Evolutionary conservation across 2,113 vertebrate species (phyloP).

Genomic region (Phyllostomus hastatus): DNA sequence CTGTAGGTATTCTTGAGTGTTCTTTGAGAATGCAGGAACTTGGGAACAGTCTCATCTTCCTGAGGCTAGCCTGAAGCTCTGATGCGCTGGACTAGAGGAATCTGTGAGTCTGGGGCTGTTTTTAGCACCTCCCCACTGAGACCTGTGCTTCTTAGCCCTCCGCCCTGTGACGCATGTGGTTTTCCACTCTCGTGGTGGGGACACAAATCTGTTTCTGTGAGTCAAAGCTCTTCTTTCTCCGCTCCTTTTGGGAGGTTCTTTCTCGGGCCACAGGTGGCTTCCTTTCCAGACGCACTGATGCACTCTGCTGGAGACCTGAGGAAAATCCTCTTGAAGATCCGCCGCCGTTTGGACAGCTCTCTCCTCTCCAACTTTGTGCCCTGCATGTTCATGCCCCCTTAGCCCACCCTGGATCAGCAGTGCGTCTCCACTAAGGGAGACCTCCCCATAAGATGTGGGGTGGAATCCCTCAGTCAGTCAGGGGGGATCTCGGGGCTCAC

Average conservation of each 20-base stretch:
- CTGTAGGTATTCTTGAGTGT: not conserved
- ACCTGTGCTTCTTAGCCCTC: no score
- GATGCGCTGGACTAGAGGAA: not conserved
- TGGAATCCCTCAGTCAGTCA: not conserved
- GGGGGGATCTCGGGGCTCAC: not conserved
- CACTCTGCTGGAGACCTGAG: not conserved
- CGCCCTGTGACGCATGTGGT: not conserved
- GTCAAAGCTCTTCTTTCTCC: not conserved
- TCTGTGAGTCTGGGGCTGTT: not conserved
- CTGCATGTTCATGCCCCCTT: no score
- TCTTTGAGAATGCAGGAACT: not conserved
- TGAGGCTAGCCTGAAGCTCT: not conserved
- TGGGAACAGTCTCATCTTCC: not conserved
- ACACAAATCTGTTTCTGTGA: not conserved
- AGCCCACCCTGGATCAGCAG: not conserved
- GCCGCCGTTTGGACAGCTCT: not conserved
- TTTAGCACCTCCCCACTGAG: not conserved
- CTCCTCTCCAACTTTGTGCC: no score
- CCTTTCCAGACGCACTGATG: not conserved
- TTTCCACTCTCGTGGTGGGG: not conserved
- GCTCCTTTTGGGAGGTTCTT: not conserved
- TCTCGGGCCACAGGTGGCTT: not conserved
- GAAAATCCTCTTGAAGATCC: no score
- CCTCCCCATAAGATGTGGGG: not conserved
- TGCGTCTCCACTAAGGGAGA: not conserved